Conservation (phyloP, 2,888 invertebrate genomes). For the Clunio marinus region DNA sequence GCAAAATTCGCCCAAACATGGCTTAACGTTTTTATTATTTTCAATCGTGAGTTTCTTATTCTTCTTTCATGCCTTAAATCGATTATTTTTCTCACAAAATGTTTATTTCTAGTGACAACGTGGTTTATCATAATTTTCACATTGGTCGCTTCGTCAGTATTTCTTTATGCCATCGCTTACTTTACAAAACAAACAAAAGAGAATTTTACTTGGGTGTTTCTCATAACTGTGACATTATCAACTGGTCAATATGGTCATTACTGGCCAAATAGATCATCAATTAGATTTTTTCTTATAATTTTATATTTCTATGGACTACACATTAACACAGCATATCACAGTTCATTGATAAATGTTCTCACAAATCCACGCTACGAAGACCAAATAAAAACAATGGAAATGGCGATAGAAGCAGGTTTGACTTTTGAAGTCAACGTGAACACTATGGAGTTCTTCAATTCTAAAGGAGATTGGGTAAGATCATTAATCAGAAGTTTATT, state of each 20-base stretch:
- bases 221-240: slow-evolving; percentile 29
- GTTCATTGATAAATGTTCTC: slow-evolving; percentile 47
- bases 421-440: slow-evolving; percentile 45
- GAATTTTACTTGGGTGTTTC: slow-evolving; percentile 35
- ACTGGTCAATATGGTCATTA: slow-evolving; percentile 36
- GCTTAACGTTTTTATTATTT: slow-evolving; percentile 44
- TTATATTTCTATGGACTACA: slow-evolving; percentile 43
- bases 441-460: neutral
- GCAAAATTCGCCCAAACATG: slow-evolving; percentile 45
- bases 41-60: slow-evolving; percentile 15
- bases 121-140: slow-evolving; percentile 42
- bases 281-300: slow-evolving; percentile 40
- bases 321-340: slow-evolving; percentile 48
- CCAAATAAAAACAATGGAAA: slow-evolving; percentile 45
- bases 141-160: slow-evolving; percentile 42
- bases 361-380: slow-evolving; percentile 47
- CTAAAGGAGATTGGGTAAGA: slow-evolving; percentile 45
- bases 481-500: neutral
- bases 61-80: neutral
- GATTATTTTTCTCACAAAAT: slow-evolving; percentile 32
- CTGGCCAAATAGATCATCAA: neutral
- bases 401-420: slow-evolving; percentile 45
- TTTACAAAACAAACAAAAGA: neutral
- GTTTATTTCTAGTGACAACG: slow-evolving; percentile 40
- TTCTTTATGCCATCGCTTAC: slow-evolving; percentile 41